phyloP scores from a whole-genome alignment of 2,797 vertebrate species.

The Etheostoma perlongum region DNA sequence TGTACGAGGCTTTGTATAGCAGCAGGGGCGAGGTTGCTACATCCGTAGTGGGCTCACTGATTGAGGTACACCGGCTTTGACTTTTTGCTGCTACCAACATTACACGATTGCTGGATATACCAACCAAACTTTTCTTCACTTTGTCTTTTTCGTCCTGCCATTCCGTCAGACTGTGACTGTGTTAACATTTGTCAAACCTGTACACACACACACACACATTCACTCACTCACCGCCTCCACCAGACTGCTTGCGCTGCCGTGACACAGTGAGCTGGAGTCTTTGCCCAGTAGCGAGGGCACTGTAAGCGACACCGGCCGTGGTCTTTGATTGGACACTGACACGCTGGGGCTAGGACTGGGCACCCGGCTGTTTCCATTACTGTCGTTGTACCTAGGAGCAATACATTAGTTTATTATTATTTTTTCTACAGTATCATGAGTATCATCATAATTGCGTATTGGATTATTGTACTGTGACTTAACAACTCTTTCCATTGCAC shows the following conservation, averaged over 20 bases:
- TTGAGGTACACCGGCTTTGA: too few relatives aligned
- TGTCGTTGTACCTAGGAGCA: constrained; percentile 82
- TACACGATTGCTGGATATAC: too few relatives aligned
- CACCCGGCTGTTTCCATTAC: constrained; percentile 81
- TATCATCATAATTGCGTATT: background rate
- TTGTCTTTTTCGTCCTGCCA: too few relatives aligned
- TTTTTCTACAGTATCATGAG: background rate
- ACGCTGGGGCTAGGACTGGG: constrained; percentile 67
- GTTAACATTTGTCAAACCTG: background rate
- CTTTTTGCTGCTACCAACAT: too few relatives aligned
- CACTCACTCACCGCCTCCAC: constrained; percentile 97
- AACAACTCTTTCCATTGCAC: background rate
- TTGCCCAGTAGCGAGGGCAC: constrained; percentile 87
- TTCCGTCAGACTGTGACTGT: too few relatives aligned
- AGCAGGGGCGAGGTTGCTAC: too few relatives aligned
- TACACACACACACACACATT: background rate
- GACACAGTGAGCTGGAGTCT: constrained; percentile 87
- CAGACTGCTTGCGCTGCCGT: constrained; percentile 96
- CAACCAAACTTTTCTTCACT: too few relatives aligned
- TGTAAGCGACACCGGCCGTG: constrained; percentile 92
- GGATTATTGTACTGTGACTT: background rate
- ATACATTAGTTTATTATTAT: background rate
- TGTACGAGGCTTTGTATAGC: too few relatives aligned
- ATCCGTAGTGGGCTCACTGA: too few relatives aligned
- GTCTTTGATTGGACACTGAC: constrained; percentile 75